phyloP scores from a whole-genome alignment of 1,140 invertebrate species.

The Ylistrum balloti region DNA sequence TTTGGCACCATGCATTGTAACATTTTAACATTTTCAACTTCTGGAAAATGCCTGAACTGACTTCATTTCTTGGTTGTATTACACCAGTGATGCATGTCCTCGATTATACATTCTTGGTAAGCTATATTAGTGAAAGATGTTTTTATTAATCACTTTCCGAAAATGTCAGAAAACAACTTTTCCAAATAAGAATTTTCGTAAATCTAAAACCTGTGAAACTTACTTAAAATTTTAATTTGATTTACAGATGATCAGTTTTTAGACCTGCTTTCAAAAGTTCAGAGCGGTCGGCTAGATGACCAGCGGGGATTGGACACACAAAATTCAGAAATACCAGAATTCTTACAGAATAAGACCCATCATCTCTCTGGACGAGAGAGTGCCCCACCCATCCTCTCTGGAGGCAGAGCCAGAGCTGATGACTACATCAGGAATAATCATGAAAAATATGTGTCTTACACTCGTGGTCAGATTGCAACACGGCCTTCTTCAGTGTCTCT shows the following conservation, averaged over 20 bases:
- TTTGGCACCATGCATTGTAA: no score
- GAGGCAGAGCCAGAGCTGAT: slow-evolving; percentile 56
- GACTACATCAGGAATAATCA: slow-evolving; percentile 61
- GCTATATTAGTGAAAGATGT: no score
- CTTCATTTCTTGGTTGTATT: no score
- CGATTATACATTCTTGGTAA: no score
- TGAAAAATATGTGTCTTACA: slow-evolving; percentile 51
- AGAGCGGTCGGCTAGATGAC: slow-evolving; percentile 89
- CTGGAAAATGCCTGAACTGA: no score
- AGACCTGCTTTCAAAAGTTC: slow-evolving; percentile 90
- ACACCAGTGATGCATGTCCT: no score
- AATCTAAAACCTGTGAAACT: no score
- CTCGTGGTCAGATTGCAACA: slow-evolving; percentile 41
- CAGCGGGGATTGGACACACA: slow-evolving; percentile 87
- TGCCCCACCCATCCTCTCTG: slow-evolving; percentile 60
- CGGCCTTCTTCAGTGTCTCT: slow-evolving; percentile 52
- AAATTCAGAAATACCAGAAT: slow-evolving; percentile 64
- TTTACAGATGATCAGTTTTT: slow-evolving; percentile 80
- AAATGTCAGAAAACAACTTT: no score
- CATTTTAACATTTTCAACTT: no score
- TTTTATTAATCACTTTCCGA: no score
- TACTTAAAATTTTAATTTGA: neutral
- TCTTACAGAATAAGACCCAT: slow-evolving; percentile 56
- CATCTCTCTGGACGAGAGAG: slow-evolving; percentile 54
- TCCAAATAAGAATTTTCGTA: no score